Evolutionary conservation across 2,888 invertebrate genomes (phyloP).

Genomic region (Drosophila prolongata): DNA sequence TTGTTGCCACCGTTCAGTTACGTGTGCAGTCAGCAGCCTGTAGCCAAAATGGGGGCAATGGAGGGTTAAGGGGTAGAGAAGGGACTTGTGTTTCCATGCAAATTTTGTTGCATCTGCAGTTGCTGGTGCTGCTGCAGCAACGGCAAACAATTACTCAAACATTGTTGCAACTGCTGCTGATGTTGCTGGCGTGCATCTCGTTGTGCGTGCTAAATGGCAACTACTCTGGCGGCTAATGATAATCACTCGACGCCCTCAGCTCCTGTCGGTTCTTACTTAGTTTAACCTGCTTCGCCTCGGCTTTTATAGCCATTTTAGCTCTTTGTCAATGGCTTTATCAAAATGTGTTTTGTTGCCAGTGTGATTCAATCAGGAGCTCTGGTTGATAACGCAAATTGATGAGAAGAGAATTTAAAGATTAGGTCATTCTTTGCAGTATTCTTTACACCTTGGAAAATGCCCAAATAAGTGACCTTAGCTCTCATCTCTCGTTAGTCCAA

Average conservation of each 20-base stretch:
- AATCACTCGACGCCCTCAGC: slow-evolving; percentile 63
- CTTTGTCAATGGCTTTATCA: slow-evolving; percentile 56
- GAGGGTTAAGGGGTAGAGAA: slow-evolving; percentile 2
- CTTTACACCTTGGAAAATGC: too few species aligned
- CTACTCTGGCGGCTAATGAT: slow-evolving; percentile 74
- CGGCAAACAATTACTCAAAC: slow-evolving; percentile 78
- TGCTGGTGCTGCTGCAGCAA: slow-evolving; percentile 44
- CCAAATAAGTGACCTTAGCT: too few species aligned
- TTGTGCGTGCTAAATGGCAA: slow-evolving; percentile 75
- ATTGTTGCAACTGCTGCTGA: slow-evolving; percentile 63
- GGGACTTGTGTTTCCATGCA: slow-evolving; percentile 56
- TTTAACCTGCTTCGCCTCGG: slow-evolving; percentile 16
- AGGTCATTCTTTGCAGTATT: too few species aligned
- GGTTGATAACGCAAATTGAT: not conserved
- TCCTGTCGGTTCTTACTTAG: slow-evolving; percentile 22
- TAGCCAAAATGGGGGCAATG: slow-evolving; percentile 6
- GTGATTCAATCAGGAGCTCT: too few species aligned
- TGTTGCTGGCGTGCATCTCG: slow-evolving; percentile 27
- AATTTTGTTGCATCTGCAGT: slow-evolving; percentile 66
- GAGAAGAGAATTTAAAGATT: too few species aligned
- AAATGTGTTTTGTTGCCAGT: slow-evolving; percentile 4
- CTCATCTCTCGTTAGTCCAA: too few species aligned
- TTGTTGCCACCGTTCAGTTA: slow-evolving; percentile 61
- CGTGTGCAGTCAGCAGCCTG: slow-evolving; percentile 61
- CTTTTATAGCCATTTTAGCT: slow-evolving; percentile 9